These are phyloP conservation scores for Drosophila orosa DNA, from an alignment of 1,140 invertebrate species.

Conservation along the genomic window DNA sequence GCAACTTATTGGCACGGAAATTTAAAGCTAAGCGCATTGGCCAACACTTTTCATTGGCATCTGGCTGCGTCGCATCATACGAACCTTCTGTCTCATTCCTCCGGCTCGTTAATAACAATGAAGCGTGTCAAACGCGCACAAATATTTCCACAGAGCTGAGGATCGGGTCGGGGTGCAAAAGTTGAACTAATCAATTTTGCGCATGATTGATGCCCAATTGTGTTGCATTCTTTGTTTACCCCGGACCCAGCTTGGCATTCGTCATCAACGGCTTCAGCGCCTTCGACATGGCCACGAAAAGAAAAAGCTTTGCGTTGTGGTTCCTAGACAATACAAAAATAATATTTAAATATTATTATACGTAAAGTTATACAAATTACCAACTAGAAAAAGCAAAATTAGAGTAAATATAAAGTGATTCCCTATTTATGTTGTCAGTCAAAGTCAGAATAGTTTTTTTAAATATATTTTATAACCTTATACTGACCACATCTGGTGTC, in stretches of 20 bases:
- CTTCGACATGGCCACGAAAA: background rate
- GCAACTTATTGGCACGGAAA: constrained; percentile 31
- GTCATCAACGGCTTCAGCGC: constrained; percentile 35
- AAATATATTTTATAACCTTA: too few relatives aligned
- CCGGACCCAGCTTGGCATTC: constrained; percentile 28
- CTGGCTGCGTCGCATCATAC: constrained; percentile 6
- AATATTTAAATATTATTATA: background rate
- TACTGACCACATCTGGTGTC: constrained; percentile 5
- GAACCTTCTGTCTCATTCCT: background rate
- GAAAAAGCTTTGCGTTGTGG: constrained; percentile 1
- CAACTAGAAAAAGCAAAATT: too few relatives aligned
- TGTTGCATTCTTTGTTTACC: constrained; percentile 72
- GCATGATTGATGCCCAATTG: constrained; percentile 81
- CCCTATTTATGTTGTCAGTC: background rate
- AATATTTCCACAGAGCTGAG: constrained; percentile 37
- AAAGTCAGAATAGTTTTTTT: background rate
- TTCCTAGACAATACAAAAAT: background rate
- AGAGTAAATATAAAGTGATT: too few relatives aligned
- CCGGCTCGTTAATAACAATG: constrained; percentile 67
- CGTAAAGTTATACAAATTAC: background rate
- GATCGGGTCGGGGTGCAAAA: constrained; percentile 24
- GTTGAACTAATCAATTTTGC: constrained; percentile 77
- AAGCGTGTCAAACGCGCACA: constrained; percentile 52
- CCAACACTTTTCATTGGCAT: constrained; percentile 17
- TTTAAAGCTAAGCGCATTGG: constrained; percentile 30